These are phyloP conservation scores for Pharmacophagus antenor DNA, from an alignment of 2,888 invertebrate genomes.

Conservation along the genomic window DNA sequence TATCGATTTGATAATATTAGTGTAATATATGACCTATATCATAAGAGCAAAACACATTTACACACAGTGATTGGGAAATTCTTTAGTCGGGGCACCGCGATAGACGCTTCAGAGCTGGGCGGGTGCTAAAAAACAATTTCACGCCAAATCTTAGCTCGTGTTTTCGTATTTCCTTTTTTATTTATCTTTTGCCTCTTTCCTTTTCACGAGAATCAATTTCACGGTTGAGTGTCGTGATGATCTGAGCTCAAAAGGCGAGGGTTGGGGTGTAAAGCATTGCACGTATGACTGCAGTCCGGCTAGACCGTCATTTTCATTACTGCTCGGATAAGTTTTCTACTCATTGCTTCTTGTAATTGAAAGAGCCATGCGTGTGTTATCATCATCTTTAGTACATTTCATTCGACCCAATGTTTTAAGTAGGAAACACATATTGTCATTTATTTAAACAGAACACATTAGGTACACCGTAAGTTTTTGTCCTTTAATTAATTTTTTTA, in stretches of 20 bases:
- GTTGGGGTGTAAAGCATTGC: constrained; percentile 50
- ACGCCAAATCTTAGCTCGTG: constrained; percentile 82
- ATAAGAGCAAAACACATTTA: constrained; percentile 72
- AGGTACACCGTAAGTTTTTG: too few relatives aligned
- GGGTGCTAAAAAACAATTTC: constrained; percentile 80
- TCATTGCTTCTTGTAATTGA: constrained; percentile 72
- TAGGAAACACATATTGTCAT: background rate
- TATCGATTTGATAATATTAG: constrained; percentile 2
- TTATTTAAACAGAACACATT: background rate
- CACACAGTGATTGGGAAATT: constrained; percentile 79
- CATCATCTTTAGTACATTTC: constrained; percentile 63
- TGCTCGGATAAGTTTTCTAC: constrained; percentile 68
- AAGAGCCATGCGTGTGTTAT: constrained; percentile 77
- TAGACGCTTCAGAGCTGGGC: constrained; percentile 58
- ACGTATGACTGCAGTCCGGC: constrained; percentile 48
- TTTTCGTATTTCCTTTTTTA: constrained; percentile 81
- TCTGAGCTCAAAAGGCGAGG: constrained; percentile 76
- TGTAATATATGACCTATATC: constrained; percentile 54
- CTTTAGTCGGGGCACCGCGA: constrained; percentile 64
- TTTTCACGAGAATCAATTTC: constrained; percentile 80
- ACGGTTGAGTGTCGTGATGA: constrained; percentile 80
- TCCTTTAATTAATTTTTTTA: too few relatives aligned
- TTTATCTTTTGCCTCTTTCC: constrained; percentile 80
- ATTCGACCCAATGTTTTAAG: constrained; percentile 67
- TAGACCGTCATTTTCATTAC: constrained; percentile 56